Percentiles rank a stretch among this genome's conserved stretches.
Evolutionary conservation across 2,113 vertebrate genomes (phyloP).

Genomic region (Myrmecobius fasciatus): DNA sequence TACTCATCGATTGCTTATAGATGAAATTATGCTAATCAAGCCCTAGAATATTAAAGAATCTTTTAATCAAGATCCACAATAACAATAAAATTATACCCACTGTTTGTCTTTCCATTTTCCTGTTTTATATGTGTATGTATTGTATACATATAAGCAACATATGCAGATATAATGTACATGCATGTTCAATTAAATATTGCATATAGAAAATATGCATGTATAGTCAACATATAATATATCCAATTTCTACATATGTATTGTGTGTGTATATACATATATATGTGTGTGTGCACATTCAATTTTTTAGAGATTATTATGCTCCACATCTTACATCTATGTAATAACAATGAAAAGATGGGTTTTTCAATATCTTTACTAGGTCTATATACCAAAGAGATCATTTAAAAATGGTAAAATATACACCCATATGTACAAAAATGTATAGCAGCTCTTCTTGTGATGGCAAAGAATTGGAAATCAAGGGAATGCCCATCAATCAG

Average conservation of each 20-base stretch:
- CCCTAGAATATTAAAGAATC: too few species aligned
- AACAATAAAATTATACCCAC: neutral
- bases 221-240: neutral
- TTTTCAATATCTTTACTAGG: too few species aligned
- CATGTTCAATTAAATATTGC: neutral
- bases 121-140: neutral
- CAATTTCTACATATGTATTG: neutral
- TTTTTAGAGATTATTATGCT: neutral
- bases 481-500: too few species aligned
- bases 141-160: neutral
- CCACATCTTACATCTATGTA: neutral
- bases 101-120: slow-evolving; percentile 27
- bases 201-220: neutral
- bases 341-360: neutral
- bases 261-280: neutral
- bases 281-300: neutral
- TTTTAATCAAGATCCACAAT: too few species aligned
- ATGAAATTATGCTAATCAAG: too few species aligned
- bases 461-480: too few species aligned
- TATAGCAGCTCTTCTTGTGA: too few species aligned
- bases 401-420: too few species aligned
- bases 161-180: neutral
- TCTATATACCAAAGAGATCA: too few species aligned
- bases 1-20: too few species aligned
- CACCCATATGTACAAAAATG: too few species aligned